Evolutionary conservation across 2,797 vertebrate species (phyloP).

Genomic region (Agapornis canus): DNA sequence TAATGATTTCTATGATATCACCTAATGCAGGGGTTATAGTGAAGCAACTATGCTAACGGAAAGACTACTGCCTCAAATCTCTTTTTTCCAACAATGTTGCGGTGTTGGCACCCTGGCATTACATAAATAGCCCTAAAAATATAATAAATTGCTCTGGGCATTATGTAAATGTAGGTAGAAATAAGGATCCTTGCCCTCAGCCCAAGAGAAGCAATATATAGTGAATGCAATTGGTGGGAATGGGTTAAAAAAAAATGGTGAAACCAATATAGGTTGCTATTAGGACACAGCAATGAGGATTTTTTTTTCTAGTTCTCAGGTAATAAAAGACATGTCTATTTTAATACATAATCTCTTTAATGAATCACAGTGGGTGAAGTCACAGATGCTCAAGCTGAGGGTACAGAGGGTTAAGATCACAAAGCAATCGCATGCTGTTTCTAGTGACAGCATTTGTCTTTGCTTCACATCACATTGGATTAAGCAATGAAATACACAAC

Average conservation of each 20-base stretch:
- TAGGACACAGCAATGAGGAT: neutral
- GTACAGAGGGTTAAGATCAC: slow-evolving; percentile 14
- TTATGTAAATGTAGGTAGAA: neutral
- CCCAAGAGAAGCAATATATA: neutral
- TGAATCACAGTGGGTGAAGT: neutral
- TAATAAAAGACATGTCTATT: neutral
- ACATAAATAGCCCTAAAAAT: neutral
- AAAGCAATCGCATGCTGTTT: slow-evolving; percentile 10
- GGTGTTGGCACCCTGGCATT: neutral
- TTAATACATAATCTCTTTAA: slow-evolving; percentile 3
- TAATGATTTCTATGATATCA: neutral
- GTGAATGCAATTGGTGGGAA: too few species aligned
- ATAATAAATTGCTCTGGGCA: neutral
- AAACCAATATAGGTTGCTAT: neutral
- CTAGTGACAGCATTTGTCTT: slow-evolving; percentile 23
- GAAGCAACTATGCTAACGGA: neutral
- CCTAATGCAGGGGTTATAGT: neutral
- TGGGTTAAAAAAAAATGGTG: neutral
- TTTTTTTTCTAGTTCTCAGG: neutral
- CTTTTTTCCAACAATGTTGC: neutral
- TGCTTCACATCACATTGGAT: neutral
- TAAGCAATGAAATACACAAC: neutral
- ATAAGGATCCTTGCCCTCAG: neutral
- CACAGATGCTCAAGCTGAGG: slow-evolving; percentile 12
- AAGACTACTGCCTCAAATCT: neutral